A percentile compares a stretch with the other conserved stretches of the same genome.
Conservation (phyloP, 2,113 vertebrate genomes). For the Chlorocebus sabaeus region DNA sequence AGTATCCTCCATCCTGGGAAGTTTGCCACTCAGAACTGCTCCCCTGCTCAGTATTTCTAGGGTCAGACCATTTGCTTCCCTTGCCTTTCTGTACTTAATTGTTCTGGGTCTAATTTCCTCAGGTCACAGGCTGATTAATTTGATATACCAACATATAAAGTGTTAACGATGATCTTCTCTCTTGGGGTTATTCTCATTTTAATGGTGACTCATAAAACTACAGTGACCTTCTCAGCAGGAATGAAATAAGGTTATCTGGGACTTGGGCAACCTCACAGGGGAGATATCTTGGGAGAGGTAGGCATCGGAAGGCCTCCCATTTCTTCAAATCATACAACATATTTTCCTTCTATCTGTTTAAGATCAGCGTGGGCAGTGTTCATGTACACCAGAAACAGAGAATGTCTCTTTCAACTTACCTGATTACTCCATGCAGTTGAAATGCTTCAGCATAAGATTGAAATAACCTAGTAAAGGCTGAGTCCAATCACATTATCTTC, state of each 20-base stretch:
- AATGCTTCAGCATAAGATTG: not conserved
- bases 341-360: not conserved
- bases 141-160: not conserved
- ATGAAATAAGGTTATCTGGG: not conserved
- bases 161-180: slow-evolving; percentile 25
- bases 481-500: not conserved
- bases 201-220: not conserved
- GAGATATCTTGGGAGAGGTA: not conserved
- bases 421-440: not conserved
- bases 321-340: not conserved
- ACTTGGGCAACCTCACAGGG: not conserved
- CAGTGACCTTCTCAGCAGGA: not conserved
- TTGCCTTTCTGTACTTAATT: slow-evolving; percentile 23
- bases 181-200: not conserved
- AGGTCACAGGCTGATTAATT: not conserved
- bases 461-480: slow-evolving; percentile 14
- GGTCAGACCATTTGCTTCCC: not conserved
- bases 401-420: not conserved
- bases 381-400: not conserved
- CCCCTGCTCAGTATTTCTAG: not conserved
- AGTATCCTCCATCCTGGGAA: not conserved
- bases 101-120: not conserved
- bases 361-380: not conserved
- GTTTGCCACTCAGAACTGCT: not conserved
- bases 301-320: not conserved